Evolutionary conservation across 2,797 vertebrate genomes (phyloP), one percentile per base, ranked within the genome.

Genomic region (Acrossocheilus fasciatus): DNA sequence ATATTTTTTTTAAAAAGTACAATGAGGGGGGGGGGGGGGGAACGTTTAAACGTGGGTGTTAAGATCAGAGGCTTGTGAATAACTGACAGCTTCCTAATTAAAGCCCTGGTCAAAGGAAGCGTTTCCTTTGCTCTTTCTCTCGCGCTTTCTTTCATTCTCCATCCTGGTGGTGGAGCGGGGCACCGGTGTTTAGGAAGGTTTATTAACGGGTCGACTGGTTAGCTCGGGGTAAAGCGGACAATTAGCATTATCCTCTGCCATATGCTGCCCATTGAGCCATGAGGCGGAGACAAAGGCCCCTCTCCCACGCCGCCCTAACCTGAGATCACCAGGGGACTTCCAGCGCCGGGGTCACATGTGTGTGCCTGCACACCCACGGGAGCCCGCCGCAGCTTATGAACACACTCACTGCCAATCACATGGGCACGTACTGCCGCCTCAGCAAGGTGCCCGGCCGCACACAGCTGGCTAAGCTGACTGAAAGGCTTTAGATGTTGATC

Each of bases 181-280:
- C 94, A 92, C 92, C 91, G 92, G 93, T 94, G 93, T 95, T 94
- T 92, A 34, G 91, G 91, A 89, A 93, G 91, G 93, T 96, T 96
- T 96, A 96, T 96, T 96, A 96, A 95, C 94, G 90, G 94, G 90
- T 94, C 88, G 92, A 92, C 93, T 94, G 91, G 94, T 96, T 96
- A 94, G 94, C 92, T 91, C 88, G 75, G 92, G 93, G 94, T 95
- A 93, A 93, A 95, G 95, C 94, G 94, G 95, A 94, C 94, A 96
- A 95, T 96, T 96, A 96, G 94, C 93, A 96, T 95, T 93, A 95
- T 94, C 95, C 91, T 57, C 89, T 93, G 93, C 95, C 96, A 96
- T 95, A 97, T 96, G 96, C 94, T 96, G 92, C 96, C 94, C 93
- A 91, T 94, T 94, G 90, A 95, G 92, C 89, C 89, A 84, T 93